Evolutionary conservation across 2,113 vertebrate species (phyloP).

Genomic region (Suncus etruscus): DNA sequence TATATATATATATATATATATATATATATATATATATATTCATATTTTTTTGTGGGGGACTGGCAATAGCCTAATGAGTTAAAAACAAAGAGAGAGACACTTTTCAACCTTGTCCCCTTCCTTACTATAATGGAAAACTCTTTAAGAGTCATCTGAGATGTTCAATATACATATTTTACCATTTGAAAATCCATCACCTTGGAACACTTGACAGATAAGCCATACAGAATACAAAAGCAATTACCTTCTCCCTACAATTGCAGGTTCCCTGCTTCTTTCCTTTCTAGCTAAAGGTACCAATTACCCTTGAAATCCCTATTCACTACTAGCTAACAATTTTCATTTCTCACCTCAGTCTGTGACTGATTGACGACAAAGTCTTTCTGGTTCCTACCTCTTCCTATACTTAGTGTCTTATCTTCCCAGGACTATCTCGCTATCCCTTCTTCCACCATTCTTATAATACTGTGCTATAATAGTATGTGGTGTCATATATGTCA

Average conservation of each 20-base stretch:
- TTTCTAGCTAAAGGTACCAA: neutral
- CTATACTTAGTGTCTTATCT: neutral
- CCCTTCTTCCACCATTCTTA: neutral
- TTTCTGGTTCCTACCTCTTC: neutral
- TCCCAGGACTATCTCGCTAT: neutral
- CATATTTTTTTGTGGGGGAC: too few relatives aligned
- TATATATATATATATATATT: neutral
- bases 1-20: neutral
- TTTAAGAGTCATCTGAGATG: constrained; percentile 22
- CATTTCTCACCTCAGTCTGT: neutral
- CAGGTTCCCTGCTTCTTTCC: neutral
- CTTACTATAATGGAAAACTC: neutral
- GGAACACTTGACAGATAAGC: neutral
- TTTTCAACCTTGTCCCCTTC: neutral
- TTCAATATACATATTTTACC: neutral
- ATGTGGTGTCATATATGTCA: neutral
- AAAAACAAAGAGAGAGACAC: constrained; percentile 13
- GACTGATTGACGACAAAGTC: constrained; percentile 24
- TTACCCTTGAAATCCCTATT: neutral
- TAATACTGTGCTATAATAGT: neutral
- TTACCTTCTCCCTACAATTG: neutral
- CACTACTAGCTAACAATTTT: neutral
- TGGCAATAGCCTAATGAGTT: neutral
- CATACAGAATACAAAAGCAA: neutral
- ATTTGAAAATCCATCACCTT: constrained; percentile 50